Evolutionary conservation across 1,140 invertebrate genomes (phyloP).

Genomic region (Notospermus geniculatus): DNA sequence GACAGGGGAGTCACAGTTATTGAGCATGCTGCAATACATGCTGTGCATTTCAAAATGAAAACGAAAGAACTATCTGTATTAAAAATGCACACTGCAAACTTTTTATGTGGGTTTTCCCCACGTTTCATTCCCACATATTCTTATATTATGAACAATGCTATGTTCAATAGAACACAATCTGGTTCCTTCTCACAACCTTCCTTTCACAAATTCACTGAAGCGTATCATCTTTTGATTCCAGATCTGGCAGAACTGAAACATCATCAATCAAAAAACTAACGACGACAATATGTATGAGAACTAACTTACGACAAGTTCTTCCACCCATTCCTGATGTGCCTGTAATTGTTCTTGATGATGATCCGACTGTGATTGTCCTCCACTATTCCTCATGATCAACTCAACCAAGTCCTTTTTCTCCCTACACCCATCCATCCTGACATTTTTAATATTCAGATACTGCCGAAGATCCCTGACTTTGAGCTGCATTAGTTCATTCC

Average conservation of each 20-base stretch:
- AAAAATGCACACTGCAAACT: too few relatives aligned
- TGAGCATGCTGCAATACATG: too few relatives aligned
- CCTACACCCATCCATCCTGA: constrained; percentile 42
- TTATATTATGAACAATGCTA: too few relatives aligned
- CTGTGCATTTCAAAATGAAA: too few relatives aligned
- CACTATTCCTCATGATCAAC: constrained; percentile 41
- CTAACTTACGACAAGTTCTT: constrained; percentile 4
- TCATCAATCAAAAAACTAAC: neutral
- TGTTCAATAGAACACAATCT: too few relatives aligned
- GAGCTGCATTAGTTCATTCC: constrained; percentile 42
- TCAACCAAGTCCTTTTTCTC: constrained; percentile 54
- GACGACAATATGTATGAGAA: neutral
- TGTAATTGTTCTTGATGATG: constrained; percentile 23
- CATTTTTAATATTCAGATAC: constrained; percentile 41
- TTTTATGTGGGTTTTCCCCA: too few relatives aligned
- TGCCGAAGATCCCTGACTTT: constrained; percentile 50
- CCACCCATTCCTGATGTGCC: constrained; percentile 11
- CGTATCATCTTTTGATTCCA: too few relatives aligned
- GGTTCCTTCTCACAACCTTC: too few relatives aligned
- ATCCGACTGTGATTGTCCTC: constrained; percentile 18
- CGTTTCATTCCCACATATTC: too few relatives aligned
- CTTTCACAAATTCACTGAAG: too few relatives aligned
- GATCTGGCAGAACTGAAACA: neutral
- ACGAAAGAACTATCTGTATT: too few relatives aligned
- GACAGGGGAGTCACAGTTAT: too few relatives aligned